phyloP scores from a whole-genome alignment of 1,140 invertebrate species.

The Drosophila kikkawai region DNA sequence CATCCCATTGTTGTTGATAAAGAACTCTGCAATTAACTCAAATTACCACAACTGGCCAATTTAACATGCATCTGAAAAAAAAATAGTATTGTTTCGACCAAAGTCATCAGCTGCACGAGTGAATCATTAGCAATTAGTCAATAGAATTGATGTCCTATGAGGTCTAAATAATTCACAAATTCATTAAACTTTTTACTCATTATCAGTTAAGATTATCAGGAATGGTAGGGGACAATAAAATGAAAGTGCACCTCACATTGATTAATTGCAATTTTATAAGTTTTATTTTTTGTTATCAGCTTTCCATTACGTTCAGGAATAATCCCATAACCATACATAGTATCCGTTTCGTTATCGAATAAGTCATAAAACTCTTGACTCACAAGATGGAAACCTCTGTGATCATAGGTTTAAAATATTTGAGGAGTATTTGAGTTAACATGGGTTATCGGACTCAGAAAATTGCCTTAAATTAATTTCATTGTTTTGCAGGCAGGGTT shows the following conservation, averaged over 20 bases:
- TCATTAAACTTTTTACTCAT: constrained; percentile 8
- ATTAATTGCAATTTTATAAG: constrained; percentile 20
- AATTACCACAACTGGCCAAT: constrained; percentile 31
- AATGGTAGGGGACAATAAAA: not conserved
- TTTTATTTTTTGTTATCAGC: constrained; percentile 20
- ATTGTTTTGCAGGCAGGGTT: constrained; percentile 6
- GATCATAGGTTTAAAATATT: constrained; percentile 17
- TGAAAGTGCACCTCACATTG: constrained; percentile 4
- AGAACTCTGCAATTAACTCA: constrained; percentile 24
- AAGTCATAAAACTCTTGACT: constrained; percentile 26
- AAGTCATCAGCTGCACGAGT: constrained; percentile 38
- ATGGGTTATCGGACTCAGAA: constrained; percentile 12
- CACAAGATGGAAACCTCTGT: constrained; percentile 2
- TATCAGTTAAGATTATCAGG: constrained; percentile 12
- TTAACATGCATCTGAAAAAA: constrained; percentile 3
- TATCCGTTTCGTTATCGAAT: constrained; percentile 24
- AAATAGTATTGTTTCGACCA: constrained; percentile 3
- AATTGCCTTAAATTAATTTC: constrained; percentile 5
- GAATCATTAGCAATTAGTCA: constrained; percentile 61
- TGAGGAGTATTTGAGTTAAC: not conserved
- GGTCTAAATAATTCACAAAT: constrained; percentile 10
- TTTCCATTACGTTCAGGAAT: not conserved
- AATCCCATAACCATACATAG: not conserved
- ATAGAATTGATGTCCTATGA: not conserved
- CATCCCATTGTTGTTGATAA: constrained; percentile 14